Conservation (phyloP, 2,888 invertebrate genomes). For the Colletes collaris region DNA sequence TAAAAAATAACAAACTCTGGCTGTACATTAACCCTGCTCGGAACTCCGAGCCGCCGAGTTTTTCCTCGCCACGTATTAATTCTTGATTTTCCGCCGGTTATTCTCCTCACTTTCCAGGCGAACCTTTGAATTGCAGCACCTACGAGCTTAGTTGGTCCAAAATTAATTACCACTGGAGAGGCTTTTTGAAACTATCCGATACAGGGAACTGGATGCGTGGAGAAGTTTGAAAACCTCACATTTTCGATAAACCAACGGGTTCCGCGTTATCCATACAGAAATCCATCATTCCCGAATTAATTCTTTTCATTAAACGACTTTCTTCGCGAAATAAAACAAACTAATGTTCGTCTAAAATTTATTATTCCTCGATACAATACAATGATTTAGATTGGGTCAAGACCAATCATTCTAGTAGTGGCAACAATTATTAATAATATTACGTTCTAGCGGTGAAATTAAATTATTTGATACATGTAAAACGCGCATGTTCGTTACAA, state of each 20-base stretch:
- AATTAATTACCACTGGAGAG: constrained; percentile 17
- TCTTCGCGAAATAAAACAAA: too few species aligned
- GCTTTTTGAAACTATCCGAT: constrained; percentile 3
- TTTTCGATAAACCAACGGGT: neutral
- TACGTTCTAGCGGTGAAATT: too few species aligned
- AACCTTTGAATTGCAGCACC: neutral
- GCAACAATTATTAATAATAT: too few species aligned
- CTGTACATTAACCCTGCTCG: constrained; percentile 6
- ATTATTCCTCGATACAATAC: too few species aligned
- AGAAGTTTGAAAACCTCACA: constrained; percentile 1
- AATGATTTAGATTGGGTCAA: too few species aligned
- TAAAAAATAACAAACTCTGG: constrained; percentile 3
- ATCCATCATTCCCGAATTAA: neutral
- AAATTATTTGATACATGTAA: too few species aligned
- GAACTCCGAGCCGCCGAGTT: constrained; percentile 15
- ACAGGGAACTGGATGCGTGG: neutral
- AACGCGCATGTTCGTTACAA: too few species aligned
- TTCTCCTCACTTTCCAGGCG: neutral
- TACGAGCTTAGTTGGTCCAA: neutral
- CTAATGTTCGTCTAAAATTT: too few species aligned
- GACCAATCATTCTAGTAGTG: too few species aligned
- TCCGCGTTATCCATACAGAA: neutral
- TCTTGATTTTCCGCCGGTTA: neutral
- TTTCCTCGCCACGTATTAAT: neutral
- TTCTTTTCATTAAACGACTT: too few species aligned